Base-by-base conservation (phyloP, 2,888 invertebrate species). In the Aphidoletes aphidimyza region DNA sequence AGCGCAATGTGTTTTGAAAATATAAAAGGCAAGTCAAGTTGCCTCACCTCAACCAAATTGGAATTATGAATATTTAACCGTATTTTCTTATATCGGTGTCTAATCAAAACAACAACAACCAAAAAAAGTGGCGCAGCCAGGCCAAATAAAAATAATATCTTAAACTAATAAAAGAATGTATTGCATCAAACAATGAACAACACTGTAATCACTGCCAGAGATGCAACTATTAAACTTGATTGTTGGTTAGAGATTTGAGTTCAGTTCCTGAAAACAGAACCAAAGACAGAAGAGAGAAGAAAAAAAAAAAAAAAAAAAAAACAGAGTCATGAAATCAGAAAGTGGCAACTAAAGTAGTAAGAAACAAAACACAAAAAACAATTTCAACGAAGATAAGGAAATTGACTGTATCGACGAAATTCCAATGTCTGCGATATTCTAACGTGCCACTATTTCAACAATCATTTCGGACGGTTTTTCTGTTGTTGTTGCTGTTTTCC, bases 31-130 rank as follows among this genome's bases (percentile, higher is more conserved):
- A 42, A 42, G 14, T 9, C 14, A 42, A 14, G 42, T n/a, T n/a
- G 42, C 42, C 6, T 6, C 42, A 42, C 6, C 42, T 42, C 0
- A 69, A 22, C 14, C n/a, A 69, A n/a, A 69, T 30, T 17, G 11
- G 30, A 69, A 69, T n/a, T 69, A 30, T 69, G 69, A 69, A 69
- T 69, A 69, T 69, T 69, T 30, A 69, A 69, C 69, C 26, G 69
- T 30, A n/a, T n/a, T n/a, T 69, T 69, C 30, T 69, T 26, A 17
- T 69, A 30, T 69, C 30, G 30, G 69, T 69, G 30, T 69, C 11
- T 26, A 69, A 69, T 69, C 69, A 69, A 69, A 69, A 34, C 30
- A 30, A 30, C 3, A 54, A 47, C 2, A 17, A 39, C 39, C 39
- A 39, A 39, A 39, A 11, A 39, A 11, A 39, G 39, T 8, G 39